Base-by-base conservation (phyloP, 2,113 vertebrate species). In the Lepus europaeus region DNA sequence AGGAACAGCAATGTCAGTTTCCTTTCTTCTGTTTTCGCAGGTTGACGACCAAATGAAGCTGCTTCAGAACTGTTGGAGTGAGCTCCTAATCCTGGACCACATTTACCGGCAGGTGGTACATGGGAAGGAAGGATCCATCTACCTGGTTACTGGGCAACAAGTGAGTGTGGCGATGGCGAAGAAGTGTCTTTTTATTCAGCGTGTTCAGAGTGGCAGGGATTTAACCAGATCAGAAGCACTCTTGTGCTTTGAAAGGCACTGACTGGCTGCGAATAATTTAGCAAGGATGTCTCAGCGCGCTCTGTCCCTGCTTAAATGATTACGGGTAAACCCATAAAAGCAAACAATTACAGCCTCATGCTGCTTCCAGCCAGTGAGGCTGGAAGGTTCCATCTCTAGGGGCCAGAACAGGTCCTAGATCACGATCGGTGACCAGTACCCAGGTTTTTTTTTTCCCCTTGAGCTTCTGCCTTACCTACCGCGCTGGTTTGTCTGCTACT, bases 31-130 rank as follows among this genome's bases (percentile, higher is more conserved):
- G 96, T 93, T 96, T 97, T 91, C 56, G 17, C 98, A 99, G 99
- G 99, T 99, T 97, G 99, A 99, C 45, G 99, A 99, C 98, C 99
- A 99, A 98, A 99, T 99, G 99, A 99, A 99, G 97, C 98, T 99
- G 92, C 99, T 99, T 97, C 99, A 99, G 98, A 99, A 99, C 98
- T 99, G 99, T 98, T 99, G 99, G 99, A 99, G 99, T 2, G 99
- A 99, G 96, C 99, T 99, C 94, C 98, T 99, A 98, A 99, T 99
- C 96, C 98, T 99, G 6, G 99, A 99, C 98, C 99, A 99, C 96
- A 98, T 99, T 97, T 99, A 99, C 98, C 98, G 99, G 74, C 99
- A 99, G 98, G 99, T 99, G 98, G 98, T 99, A 81, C 99, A 99
- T 0, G 98, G 99, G 87, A 99, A 99, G 97, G 99, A 99, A 97